These are phyloP conservation scores for Callyntrura guangdongensis DNA, from an alignment of 2,888 invertebrate genomes.

Conservation along the genomic window DNA sequence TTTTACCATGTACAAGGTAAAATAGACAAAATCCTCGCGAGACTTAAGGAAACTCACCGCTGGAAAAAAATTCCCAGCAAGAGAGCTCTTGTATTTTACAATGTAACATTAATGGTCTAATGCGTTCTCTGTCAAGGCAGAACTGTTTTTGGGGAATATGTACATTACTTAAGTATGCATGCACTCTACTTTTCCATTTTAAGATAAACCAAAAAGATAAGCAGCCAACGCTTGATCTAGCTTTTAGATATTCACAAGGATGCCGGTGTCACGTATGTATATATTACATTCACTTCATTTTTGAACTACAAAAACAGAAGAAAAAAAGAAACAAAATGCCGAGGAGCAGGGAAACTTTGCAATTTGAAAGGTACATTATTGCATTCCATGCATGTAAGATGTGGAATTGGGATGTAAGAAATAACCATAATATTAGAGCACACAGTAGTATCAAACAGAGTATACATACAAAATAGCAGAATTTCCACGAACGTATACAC, in stretches of 20 bases:
- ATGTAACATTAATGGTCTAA: conserved; percentile 75
- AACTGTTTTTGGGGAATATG: neutral
- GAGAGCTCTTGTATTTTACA: conserved; percentile 54
- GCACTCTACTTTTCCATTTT: conserved; percentile 6
- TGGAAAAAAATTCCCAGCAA: conserved; percentile 1
- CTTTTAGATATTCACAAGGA: neutral
- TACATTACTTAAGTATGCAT: neutral
- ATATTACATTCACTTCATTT: conserved; percentile 29
- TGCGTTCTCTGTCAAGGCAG: conserved; percentile 68
- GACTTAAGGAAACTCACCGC: conserved; percentile 45
- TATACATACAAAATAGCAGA: neutral
- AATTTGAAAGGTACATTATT: neutral
- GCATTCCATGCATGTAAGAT: neutral
- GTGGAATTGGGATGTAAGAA: neutral
- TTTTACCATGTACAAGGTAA: neutral
- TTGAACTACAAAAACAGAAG: neutral
- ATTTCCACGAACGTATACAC: neutral
- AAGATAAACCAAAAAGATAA: conserved; percentile 17
- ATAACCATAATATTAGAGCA: conserved; percentile 21
- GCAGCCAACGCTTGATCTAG: neutral
- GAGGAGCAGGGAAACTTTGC: neutral
- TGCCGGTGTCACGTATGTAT: conserved; percentile 34
- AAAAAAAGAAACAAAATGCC: too few species aligned
- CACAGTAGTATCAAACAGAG: neutral
- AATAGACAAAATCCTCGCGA: conserved; percentile 54